A percentile compares a stretch with the other conserved stretches of the same genome.
Evolutionary conservation across 2,797 vertebrate species (phyloP).

Genomic region (Megaceryle alcyon): DNA sequence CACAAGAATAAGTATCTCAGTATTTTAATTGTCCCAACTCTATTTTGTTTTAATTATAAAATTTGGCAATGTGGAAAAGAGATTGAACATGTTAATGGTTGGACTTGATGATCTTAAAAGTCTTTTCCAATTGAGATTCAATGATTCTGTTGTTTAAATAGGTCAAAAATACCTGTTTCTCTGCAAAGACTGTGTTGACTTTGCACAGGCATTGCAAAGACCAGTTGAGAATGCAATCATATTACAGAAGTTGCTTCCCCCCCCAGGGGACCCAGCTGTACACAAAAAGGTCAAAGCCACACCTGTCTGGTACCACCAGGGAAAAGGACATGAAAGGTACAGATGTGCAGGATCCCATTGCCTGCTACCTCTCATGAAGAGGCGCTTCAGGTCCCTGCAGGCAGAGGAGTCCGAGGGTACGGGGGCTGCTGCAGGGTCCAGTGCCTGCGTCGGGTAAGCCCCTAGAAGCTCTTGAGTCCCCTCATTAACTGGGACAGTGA

Average conservation of each 20-base stretch:
- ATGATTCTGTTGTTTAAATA: not conserved
- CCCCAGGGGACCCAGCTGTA: fast-evolving
- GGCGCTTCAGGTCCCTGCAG: not conserved
- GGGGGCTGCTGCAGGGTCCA: not conserved
- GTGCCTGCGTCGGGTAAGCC: not conserved
- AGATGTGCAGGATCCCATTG: fast-evolving
- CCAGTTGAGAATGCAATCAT: not conserved
- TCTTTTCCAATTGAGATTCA: not conserved
- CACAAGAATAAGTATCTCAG: not conserved
- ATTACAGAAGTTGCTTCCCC: not conserved
- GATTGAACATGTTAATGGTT: not conserved
- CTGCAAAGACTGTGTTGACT: not conserved
- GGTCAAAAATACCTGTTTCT: not conserved
- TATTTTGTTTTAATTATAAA: not conserved
- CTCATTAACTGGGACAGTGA: not conserved
- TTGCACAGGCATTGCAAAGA: not conserved
- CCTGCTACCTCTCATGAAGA: not conserved
- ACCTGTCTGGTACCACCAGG: not conserved
- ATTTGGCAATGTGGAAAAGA: not conserved
- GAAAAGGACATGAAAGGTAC: not conserved
- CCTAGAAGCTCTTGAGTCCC: not conserved
- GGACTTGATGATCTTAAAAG: not conserved
- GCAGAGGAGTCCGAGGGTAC: not conserved
- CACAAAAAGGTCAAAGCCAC: fast-evolving
- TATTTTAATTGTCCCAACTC: not conserved